Evolutionary conservation across 2,113 vertebrate genomes (phyloP), one percentile per base, ranked within the genome.

Genomic region (Brachirus orientalis): DNA sequence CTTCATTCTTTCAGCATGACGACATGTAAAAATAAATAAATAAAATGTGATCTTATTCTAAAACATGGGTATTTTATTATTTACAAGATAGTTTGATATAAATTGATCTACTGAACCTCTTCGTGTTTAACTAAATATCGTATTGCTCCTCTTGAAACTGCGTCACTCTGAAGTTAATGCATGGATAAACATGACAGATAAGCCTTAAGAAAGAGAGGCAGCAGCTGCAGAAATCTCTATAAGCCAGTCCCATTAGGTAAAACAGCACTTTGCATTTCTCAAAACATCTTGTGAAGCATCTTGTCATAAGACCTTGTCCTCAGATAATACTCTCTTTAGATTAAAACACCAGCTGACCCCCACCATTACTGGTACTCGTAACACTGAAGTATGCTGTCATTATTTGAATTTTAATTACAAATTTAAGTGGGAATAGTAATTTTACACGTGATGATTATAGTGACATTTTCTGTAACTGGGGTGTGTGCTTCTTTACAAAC

Each of bases 191-290:
- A 37, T 33, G 51, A 22, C 20, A 48, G 52, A 73, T 40, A 16
- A 5, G 28, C 40, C 46, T 45, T 40, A 6, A 28, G 28, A 28
- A 36, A 11, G 2, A 43, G 22, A 64, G 1, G 51, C 38, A 33
- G 14, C 14, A 40, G 61, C 36, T 60, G 55, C 8, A 36, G 40
- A 33, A 43, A 43, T 53, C 17, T 47, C 20, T 53, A 55, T 50
- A 28, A 20, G 64, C 22, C 43, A 4, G 37, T 7, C 63, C 63
- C 40, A 12, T 0, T 3, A 48, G 48, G 43, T 18, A 50, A 45
- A 60, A 48, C 14, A 61, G 28, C 36, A 38, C 66, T 75, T 55
- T 56, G 61, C 35, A 55, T 61, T 52, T 63, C 47, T 58, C 20
- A 7, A 33, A 56, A 14, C 17, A 17, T 55, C 36, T n/a, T 18